Evolutionary conservation across 2,113 vertebrate genomes (phyloP).

Genomic region (Dipodomys merriami): DNA sequence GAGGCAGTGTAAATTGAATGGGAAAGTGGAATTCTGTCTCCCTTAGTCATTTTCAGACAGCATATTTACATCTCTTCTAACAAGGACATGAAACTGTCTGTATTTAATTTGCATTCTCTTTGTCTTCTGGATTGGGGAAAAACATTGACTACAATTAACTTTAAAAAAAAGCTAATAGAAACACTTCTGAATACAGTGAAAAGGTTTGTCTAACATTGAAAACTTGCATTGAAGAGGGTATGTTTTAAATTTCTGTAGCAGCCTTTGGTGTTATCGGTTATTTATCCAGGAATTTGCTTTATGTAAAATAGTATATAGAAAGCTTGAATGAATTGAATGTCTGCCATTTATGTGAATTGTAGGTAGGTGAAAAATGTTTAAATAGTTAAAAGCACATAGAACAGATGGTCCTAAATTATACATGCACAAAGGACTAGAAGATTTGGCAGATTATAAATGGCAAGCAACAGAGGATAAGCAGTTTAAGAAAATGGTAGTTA

Average conservation of each 20-base stretch:
- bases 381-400: constrained; percentile 84
- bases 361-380: constrained; percentile 84
- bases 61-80: constrained; percentile 80
- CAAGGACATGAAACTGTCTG: constrained; percentile 81
- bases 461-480: constrained; percentile 83
- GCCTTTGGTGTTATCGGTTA: constrained; percentile 68
- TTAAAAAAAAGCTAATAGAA: constrained; percentile 65
- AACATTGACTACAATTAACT: constrained; percentile 77
- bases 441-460: constrained; percentile 84
- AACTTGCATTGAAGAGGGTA: constrained; percentile 51
- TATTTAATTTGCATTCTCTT: constrained; percentile 86
- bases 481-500: constrained; percentile 83
- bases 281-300: constrained; percentile 67
- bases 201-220: constrained; percentile 42
- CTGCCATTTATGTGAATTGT: constrained; percentile 80
- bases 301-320: constrained; percentile 69
- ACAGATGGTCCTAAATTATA: constrained; percentile 88
- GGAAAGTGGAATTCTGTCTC: constrained; percentile 73
- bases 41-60: constrained; percentile 75
- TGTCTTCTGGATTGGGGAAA: constrained; percentile 79
- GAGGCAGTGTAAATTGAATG: constrained; percentile 72
- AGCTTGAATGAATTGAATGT: constrained; percentile 67
- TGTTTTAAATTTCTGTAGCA: constrained; percentile 62
- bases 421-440: constrained; percentile 84
- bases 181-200: constrained; percentile 65